Base-by-base conservation (phyloP, 2,888 invertebrate species). In the Laspeyria flexula region DNA sequence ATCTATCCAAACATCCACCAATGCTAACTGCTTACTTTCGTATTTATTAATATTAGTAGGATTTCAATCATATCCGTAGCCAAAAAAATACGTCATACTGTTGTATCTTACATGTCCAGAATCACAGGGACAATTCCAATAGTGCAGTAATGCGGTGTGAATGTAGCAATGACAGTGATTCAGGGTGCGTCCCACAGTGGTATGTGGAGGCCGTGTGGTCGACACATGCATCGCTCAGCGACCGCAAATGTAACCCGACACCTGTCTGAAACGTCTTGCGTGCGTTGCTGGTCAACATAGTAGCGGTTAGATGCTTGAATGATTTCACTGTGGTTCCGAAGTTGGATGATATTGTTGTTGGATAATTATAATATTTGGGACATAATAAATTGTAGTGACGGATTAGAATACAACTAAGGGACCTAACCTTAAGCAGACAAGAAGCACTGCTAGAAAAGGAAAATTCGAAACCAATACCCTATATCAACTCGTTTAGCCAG, bases 161-260 rank as follows among this genome's bases (percentile, higher is more conserved):
- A 66, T 63, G 64, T 50, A 46, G 53, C 60, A 68, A 57, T 64
- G 70, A 65, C 71, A 66, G 65, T 74, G 74, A 73, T 70, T 53
- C 67, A 67, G 55, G 41, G 58, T 58, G 67, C 58, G 52, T 57
- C 41, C 57, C 47, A 47, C 49, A 55, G 55, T 13, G 46, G 54
- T 44, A 55, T 53, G 51, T 52, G 54, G 55, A 25, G 54, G 49
- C 58, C 44, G 45, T 64, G 70, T 38, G 72, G 71, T 65, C 41
- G 25, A 21, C 59, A 43, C 48, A 54, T 52, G 60, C 75, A 79
- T 79, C 68, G 72, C 71, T 76, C 79, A 73, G 56, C 57, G 30
- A 78, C 79, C 78, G 65, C 85, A 83, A 71, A 73, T 74, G 75
- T 74, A 71, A 75, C 77, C 78, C 60, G 73, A 73, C 79, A 77